Base-by-base conservation (phyloP, 2,797 vertebrate species). In the Cygnus olor region DNA sequence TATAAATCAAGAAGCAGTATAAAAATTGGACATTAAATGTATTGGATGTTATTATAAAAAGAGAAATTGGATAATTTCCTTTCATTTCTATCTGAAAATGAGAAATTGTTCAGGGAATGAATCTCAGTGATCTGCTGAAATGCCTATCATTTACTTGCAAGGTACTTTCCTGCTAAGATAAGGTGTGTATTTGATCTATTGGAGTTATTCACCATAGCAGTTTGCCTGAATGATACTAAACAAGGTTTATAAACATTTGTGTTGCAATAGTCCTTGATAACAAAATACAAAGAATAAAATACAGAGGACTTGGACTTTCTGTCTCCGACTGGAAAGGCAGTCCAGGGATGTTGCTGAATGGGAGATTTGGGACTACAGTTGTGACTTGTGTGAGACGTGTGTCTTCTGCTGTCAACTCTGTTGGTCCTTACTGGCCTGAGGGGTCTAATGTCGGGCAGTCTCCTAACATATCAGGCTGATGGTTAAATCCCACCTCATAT, bases 41-140 rank as follows among this genome's bases (percentile, higher is more conserved):
- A 92, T 90, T 94, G 95, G 94, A 85, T 85, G 7, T 94, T 97
- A 94, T 96, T 97, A 97, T 95, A 95, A 96, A 96, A 96, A 96
- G 93, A 97, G 70, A 96, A 98, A 98, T 95, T 96, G 88, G 94
- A 93, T 97, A 88, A 97, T 97, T 98, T 97, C 95, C 95, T 78
- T 96, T 97, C 97, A 96, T 96, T 97, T 97, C 93, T 97, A 65
- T 86, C 95, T 84, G 91, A 97, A 97, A 98, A 97, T 97, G 96
- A 97, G 96, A 97, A 97, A 95, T 93, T 5, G 15, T 85, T 86
- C 90, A 92, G 63, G 94, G 97, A 97, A 97, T 97, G 96, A 97
- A 97, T 97, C 93, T 97, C 93, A 71, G 88, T 93, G 90, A 95
- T 96, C 82, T 93, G 63, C 78, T 96, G 86, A 95, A 97, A 94